These are phyloP conservation scores for Ciconia stormi DNA, from an alignment of 2,113 vertebrate species.

Conservation along the genomic window DNA sequence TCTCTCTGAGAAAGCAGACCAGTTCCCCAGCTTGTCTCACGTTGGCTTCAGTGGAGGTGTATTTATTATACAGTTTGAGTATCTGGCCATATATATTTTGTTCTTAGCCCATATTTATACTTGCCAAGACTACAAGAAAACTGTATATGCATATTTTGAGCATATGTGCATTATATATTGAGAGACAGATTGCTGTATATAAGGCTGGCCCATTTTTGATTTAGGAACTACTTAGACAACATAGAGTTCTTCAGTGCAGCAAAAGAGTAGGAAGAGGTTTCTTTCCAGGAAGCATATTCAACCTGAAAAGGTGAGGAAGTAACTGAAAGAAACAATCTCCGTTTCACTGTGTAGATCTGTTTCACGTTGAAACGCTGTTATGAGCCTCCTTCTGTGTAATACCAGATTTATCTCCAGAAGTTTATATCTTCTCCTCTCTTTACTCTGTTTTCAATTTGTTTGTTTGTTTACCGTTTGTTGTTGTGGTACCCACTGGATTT, in stretches of 20 bases:
- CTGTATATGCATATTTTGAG: not conserved
- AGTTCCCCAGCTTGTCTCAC: not conserved
- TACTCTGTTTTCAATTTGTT: not conserved
- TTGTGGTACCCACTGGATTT: not conserved
- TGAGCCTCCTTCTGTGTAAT: not conserved
- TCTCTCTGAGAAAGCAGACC: not conserved
- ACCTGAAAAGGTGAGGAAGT: not conserved
- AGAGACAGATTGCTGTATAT: not conserved
- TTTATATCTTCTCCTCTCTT: not conserved
- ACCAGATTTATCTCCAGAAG: not conserved
- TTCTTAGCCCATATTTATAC: not conserved
- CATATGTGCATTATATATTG: not conserved
- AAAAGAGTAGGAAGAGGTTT: not conserved
- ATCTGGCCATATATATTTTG: not conserved
- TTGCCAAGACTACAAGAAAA: not conserved
- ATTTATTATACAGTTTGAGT: not conserved
- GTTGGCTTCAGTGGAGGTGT: fast-evolving
- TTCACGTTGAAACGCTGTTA: not conserved
- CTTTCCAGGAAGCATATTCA: not conserved
- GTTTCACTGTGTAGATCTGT: not conserved
- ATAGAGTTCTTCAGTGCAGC: not conserved
- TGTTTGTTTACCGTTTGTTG: not conserved
- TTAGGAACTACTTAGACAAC: not conserved
- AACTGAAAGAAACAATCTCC: not conserved
- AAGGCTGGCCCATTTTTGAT: not conserved